phyloP scores from a whole-genome alignment of 2,113 vertebrate species.

The Stegostoma tigrinum region DNA sequence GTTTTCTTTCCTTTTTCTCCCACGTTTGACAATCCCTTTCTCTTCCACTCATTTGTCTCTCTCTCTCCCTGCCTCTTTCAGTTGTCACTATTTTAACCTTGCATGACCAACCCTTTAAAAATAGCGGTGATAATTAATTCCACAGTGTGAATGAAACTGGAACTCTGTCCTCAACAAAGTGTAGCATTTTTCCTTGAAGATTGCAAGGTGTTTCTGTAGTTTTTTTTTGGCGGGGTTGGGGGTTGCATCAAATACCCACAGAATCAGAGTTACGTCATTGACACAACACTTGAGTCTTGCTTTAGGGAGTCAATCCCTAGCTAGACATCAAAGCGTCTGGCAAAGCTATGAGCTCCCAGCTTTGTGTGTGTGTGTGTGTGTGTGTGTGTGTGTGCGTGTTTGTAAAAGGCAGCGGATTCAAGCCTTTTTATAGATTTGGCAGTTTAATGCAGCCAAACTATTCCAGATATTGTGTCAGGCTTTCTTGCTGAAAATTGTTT shows the following conservation, averaged over 20 bases:
- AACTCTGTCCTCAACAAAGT: neutral
- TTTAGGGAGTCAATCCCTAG: neutral
- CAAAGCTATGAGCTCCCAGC: neutral
- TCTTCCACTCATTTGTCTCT: neutral
- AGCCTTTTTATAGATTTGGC: neutral
- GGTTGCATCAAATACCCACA: neutral
- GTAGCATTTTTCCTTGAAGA: neutral
- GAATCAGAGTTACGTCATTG: slow-evolving; percentile 13
- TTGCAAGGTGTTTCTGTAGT: neutral
- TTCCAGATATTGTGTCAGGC: neutral
- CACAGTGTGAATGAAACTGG: too few species aligned
- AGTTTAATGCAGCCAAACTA: neutral
- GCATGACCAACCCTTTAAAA: neutral
- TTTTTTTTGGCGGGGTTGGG: neutral
- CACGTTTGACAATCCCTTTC: neutral
- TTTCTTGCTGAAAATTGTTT: neutral
- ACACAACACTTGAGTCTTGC: neutral
- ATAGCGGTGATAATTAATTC: neutral
- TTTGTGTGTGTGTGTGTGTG: neutral
- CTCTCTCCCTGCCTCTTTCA: neutral
- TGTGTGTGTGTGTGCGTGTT: neutral
- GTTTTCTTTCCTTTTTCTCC: too few species aligned
- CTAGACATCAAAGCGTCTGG: neutral
- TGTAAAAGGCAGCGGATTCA: neutral
- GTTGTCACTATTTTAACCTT: neutral